These are phyloP conservation scores for Drosophila santomea DNA, from an alignment of 1,140 invertebrate species.

Conservation along the genomic window DNA sequence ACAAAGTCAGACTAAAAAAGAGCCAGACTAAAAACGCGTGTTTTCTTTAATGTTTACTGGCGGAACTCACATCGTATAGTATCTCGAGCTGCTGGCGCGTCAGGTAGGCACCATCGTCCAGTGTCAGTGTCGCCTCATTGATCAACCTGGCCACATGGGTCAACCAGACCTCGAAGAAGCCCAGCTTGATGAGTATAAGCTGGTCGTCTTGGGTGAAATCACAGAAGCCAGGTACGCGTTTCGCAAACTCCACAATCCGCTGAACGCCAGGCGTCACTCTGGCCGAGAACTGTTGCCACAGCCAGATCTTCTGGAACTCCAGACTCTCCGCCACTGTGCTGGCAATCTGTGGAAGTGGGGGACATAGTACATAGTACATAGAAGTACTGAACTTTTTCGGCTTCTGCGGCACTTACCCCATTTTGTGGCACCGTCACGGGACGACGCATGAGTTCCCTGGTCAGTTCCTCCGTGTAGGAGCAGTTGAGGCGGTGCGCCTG, in stretches of 20 bases:
- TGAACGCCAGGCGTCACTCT: conserved; percentile 94
- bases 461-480: conserved; percentile 95
- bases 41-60: background rate
- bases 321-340: conserved; percentile 89
- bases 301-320: conserved; percentile 89
- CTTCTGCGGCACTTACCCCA: conserved; percentile 72
- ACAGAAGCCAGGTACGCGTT: conserved; percentile 95
- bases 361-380: no score
- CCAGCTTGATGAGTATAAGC: conserved; percentile 96
- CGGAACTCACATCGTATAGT: conserved; percentile 94
- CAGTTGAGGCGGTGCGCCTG: conserved; percentile 96
- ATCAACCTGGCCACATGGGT: conserved; percentile 93
- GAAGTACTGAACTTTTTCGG: no score
- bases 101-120: conserved; percentile 95
- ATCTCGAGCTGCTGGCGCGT: conserved; percentile 94
- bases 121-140: conserved; percentile 93
- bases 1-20: conserved; percentile 89
- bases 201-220: conserved; percentile 96
- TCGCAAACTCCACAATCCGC: conserved; percentile 96
- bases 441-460: conserved; percentile 88
- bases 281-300: conserved; percentile 92
- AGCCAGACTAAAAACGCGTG: background rate
- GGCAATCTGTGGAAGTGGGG: conserved; percentile 73
- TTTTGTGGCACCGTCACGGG: conserved; percentile 84
- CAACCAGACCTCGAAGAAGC: conserved; percentile 98